Conservation (phyloP, 2,888 invertebrate genomes). For the Asteroscopus sphinx region DNA sequence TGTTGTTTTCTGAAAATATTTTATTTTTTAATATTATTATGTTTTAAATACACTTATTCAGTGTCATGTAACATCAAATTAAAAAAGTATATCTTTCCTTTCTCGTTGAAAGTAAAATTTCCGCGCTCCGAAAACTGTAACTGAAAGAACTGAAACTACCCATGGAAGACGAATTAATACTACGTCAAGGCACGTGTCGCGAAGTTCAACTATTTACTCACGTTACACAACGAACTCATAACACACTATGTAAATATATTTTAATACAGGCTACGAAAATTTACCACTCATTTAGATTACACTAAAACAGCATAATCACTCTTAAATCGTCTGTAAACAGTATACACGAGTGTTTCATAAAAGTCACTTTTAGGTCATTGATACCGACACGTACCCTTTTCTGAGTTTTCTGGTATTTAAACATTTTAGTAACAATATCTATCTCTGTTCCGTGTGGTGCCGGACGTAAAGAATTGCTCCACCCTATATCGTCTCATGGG, state of each 20-base stretch:
- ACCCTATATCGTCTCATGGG: too few species aligned
- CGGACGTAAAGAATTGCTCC: too few species aligned
- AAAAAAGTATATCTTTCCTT: too few species aligned
- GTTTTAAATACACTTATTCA: too few species aligned
- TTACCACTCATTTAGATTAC: constrained; percentile 27
- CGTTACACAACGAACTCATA: constrained; percentile 32
- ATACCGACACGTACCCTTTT: constrained; percentile 13
- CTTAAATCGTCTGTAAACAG: constrained; percentile 22
- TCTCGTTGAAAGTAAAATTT: too few species aligned
- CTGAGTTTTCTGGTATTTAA: constrained; percentile 14
- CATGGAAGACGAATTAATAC: constrained; percentile 23
- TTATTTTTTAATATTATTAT: too few species aligned
- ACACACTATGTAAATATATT: constrained; percentile 34
- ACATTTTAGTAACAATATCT: constrained; percentile 16
- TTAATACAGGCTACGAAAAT: constrained; percentile 32
- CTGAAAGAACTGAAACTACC: constrained; percentile 8
- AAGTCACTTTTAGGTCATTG: constrained; percentile 16
- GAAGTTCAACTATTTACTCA: constrained; percentile 39
- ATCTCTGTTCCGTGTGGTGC: too few species aligned
- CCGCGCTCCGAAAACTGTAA: too few species aligned
- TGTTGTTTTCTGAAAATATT: too few species aligned
- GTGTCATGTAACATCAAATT: too few species aligned
- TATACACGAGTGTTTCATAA: constrained; percentile 3
- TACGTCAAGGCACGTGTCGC: constrained; percentile 50
- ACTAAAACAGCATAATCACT: constrained; percentile 16